Conservation (phyloP, 2,888 invertebrate genomes). For the Aromia moschata region DNA sequence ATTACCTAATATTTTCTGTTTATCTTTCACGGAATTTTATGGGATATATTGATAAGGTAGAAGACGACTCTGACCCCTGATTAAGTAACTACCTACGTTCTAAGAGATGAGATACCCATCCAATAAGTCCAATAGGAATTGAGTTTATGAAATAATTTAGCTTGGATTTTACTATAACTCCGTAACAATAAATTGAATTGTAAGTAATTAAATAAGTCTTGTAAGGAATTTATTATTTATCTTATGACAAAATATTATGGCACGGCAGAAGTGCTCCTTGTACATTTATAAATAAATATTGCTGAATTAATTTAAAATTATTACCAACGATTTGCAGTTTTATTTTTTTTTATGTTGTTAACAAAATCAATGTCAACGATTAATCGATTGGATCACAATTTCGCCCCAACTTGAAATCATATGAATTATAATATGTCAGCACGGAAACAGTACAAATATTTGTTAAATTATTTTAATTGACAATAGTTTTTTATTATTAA, state of each 20-base stretch:
- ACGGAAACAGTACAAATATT: too few relatives aligned
- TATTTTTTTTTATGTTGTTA: conserved; percentile 34
- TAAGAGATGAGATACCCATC: not conserved
- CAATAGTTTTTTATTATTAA: too few relatives aligned
- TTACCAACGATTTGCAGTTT: conserved; percentile 19
- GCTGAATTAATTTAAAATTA: conserved; percentile 24
- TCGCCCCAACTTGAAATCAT: too few relatives aligned
- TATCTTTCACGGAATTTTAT: too few relatives aligned
- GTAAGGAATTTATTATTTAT: conserved; percentile 31
- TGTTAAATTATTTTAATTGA: too few relatives aligned
- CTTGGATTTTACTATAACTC: conserved; percentile 6
- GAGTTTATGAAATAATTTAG: conserved; percentile 20
- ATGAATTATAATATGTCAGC: too few relatives aligned
- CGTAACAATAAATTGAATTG: conserved; percentile 17
- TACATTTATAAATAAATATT: conserved; percentile 28
- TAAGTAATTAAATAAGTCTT: conserved; percentile 24
- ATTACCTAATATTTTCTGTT: too few relatives aligned
- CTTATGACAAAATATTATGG: conserved; percentile 38
- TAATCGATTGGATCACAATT: too few relatives aligned
- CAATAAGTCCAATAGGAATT: conserved; percentile 11
- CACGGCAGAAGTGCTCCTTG: conserved; percentile 22
- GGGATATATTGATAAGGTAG: too few relatives aligned
- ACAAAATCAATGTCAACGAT: too few relatives aligned
- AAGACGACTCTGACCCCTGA: conserved; percentile 9
- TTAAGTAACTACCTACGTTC: not conserved